Evolutionary conservation across 2,888 invertebrate species (phyloP), one percentile per base, ranked within the genome.

Genomic region (Cyclophora albipunctata): DNA sequence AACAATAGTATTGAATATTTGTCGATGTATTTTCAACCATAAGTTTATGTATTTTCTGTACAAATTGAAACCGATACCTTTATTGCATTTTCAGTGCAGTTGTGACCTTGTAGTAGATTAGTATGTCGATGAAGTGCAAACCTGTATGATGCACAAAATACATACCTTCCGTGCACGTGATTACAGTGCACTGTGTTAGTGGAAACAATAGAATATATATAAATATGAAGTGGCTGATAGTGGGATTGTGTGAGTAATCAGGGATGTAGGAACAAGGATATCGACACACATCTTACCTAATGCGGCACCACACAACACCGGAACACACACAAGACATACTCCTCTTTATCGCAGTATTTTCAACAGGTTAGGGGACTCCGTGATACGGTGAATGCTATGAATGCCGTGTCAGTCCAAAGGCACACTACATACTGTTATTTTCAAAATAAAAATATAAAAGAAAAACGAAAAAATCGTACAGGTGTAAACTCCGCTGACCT

Each of bases 401-500:
- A 71, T 69, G 80, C 79, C 69, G 83, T 86, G 86, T 84, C 81
- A 87, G 79, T 83, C 76, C 71, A 69, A 74, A 82, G 76, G 84
- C 84, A 81, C 84, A 84, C 86, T 85, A 86, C 76, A 81, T 83
- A 20, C 79, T 62, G 70, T 68, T 71, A 68, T 76, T 78, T 74
- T 71, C 66, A 64, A 59, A 60, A 67, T 37, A 64, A 71, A 64
- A 71, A 63, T 69, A 66, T 48, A 60, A 57, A 63, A 60, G 54
- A 66, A 65, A 55, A 67, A 69, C 64, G 63, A 63, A 71, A 74
- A 81, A 79, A 78, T 81, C 83, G 81, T 81, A 84, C 84, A 81
- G 83, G 78, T 71, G 67, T 67, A 82, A 83, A 79, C 76, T 75
- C 81, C 77, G 79, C 89, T 87, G 86, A 89, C 89, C 89, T 89